Percentiles rank a stretch among this genome's conserved stretches.
Evolutionary conservation across 2,113 vertebrate species (phyloP).

Genomic region (Neodontobutis hainanensis): DNA sequence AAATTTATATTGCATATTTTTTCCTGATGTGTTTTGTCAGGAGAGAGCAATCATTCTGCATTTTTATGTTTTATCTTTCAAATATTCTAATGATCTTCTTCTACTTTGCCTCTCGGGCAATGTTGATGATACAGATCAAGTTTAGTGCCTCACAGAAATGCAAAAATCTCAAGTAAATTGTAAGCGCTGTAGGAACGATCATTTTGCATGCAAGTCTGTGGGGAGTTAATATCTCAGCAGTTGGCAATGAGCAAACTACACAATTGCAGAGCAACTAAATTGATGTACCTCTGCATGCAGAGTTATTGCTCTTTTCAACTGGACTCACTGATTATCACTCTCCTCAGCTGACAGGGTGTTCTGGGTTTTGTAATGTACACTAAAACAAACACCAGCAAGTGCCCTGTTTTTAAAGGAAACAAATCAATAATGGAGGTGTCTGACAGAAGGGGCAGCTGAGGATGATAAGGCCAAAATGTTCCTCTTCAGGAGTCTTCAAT

Average conservation of each 20-base stretch:
- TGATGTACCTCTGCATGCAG: slow-evolving; percentile 25
- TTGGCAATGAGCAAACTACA: slow-evolving; percentile 40
- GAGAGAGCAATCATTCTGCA: slow-evolving; percentile 33
- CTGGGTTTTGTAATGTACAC: slow-evolving; percentile 11
- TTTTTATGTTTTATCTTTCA: slow-evolving; percentile 59
- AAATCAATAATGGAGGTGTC: slow-evolving; percentile 41
- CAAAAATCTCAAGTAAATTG: slow-evolving; percentile 51
- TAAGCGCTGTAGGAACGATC: slow-evolving; percentile 36
- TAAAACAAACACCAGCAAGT: slow-evolving; percentile 19
- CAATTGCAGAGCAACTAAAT: slow-evolving; percentile 31
- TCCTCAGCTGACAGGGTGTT: not conserved
- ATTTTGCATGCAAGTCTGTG: slow-evolving; percentile 35
- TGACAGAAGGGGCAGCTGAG: slow-evolving; percentile 14
- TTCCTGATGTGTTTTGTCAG: slow-evolving; percentile 30
- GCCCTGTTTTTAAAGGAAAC: slow-evolving; percentile 20
- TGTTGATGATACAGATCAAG: slow-evolving; percentile 50
- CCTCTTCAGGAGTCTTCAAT: slow-evolving; percentile 35
- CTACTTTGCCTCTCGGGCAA: slow-evolving; percentile 30
- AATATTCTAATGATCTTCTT: slow-evolving; percentile 54
- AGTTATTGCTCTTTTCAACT: slow-evolving; percentile 43
- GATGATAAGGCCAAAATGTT: slow-evolving; percentile 41
- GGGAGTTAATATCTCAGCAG: slow-evolving; percentile 56
- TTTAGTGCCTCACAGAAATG: slow-evolving; percentile 46
- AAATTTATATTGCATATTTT: no score
- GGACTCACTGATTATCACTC: slow-evolving; percentile 19